Evolutionary conservation across 2,888 invertebrate species (phyloP), one percentile per base, ranked within the genome.

Genomic region (Drosophila eohydei): DNA sequence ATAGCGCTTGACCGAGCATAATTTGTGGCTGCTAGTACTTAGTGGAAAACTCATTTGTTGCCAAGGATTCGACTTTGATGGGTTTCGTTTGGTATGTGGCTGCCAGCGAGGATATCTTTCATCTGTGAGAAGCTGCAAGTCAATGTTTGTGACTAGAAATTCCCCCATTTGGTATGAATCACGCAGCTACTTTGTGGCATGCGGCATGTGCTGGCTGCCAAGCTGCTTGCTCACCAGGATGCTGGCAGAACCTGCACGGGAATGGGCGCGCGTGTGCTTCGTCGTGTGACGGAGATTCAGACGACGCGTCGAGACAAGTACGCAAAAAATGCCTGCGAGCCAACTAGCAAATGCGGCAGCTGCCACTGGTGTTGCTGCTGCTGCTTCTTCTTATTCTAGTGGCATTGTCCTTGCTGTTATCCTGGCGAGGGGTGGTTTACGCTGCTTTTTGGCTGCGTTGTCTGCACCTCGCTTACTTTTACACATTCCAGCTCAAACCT

Each of bases 271-370:
- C 84, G 86, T 85, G 84, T 80, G 86, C 67, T 56, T 30, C 65
- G 69, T 48, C 68, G 74, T 72, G 61, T 66, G 55, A 52, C 61
- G 65, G 62, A 71, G 84, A 86, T 81, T 71, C 81, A 75, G 72
- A 71, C 61, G 60, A 83, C 81, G 74, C 83, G 77, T 77, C 78
- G 81, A 71, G 89, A 88, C 84, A 83, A 88, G 89, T 81, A 87
- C 84, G 79, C 84, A 74, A 80, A 85, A 82, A 78, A 87, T 87
- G 88, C 82, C 89, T 88, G 88, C 80, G 43, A 84, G 89, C 78
- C 79, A 86, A 79, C 81, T 83, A 86, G 57, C 80, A 70, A 71
- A 44, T 50, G 57, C 60, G 63, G 61, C 54, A 63, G 68, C 55
- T 50, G 30, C 59, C 16, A 36, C 44, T 34, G 34, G 14, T 48